Evolutionary conservation across 2,888 invertebrate genomes (phyloP).

Genomic region (Molorchus minor): DNA sequence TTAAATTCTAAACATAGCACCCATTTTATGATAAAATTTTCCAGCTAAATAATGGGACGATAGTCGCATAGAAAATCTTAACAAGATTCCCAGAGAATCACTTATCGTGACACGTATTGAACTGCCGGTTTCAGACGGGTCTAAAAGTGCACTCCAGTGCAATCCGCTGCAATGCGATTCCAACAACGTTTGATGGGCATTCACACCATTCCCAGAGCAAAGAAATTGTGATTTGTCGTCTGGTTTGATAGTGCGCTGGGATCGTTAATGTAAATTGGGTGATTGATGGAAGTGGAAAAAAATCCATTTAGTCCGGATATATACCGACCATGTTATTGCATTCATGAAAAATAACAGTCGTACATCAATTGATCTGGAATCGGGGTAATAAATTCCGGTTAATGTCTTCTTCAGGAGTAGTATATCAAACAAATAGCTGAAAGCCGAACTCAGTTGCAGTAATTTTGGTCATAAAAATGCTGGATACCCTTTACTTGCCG

Average conservation of each 20-base stretch:
- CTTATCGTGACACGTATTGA: no score
- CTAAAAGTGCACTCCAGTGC: no score
- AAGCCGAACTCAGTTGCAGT: slow-evolving; percentile 7
- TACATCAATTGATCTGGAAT: slow-evolving; percentile 35
- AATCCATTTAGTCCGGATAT: slow-evolving; percentile 28
- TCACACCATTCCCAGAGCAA: not conserved
- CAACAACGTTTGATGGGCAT: not conserved
- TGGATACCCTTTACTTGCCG: not conserved
- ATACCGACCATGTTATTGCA: slow-evolving; percentile 27
- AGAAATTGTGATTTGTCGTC: slow-evolving; percentile 30
- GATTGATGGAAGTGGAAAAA: slow-evolving; percentile 28
- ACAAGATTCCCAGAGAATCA: no score
- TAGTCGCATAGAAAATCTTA: no score
- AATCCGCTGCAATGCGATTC: no score
- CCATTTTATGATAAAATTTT: no score
- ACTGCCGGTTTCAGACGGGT: no score
- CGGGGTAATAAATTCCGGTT: slow-evolving; percentile 34
- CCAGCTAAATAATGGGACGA: no score
- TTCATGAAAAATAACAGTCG: slow-evolving; percentile 33
- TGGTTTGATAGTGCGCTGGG: slow-evolving; percentile 10
- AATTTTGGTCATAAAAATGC: slow-evolving; percentile 15
- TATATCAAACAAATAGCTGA: slow-evolving; percentile 23
- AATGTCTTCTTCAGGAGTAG: slow-evolving; percentile 21
- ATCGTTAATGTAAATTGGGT: slow-evolving; percentile 35
- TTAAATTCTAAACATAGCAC: no score